A percentile compares a stretch with the other conserved stretches of the same genome.
These are phyloP conservation scores for Erythrolamprus reginae DNA, from an alignment of 2,113 vertebrate species.

Conservation along the genomic window DNA sequence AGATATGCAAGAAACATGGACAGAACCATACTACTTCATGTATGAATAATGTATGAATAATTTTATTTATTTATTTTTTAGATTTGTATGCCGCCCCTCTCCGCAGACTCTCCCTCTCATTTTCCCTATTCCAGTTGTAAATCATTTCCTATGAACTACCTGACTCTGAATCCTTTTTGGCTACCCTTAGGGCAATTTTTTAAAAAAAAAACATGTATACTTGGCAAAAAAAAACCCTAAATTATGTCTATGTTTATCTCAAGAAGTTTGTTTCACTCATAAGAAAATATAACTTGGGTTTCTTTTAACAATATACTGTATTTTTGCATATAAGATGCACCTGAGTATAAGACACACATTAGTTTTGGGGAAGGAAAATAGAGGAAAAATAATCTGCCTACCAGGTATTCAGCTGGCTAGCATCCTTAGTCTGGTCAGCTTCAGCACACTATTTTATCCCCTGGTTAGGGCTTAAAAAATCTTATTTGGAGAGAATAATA, in stretches of 20 bases:
- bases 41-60: no score
- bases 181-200: neutral
- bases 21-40: neutral
- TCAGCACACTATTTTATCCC: no score
- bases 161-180: neutral
- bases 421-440: no score
- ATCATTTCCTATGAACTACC: constrained; percentile 5
- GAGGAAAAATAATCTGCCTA: no score
- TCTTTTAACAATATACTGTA: neutral
- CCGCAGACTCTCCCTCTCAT: neutral
- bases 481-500: no score
- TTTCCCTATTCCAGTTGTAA: neutral
- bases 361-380: no score
- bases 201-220: neutral
- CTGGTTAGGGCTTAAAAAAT: no score
- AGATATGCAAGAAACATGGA: constrained; percentile 24
- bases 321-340: no score
- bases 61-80: no score
- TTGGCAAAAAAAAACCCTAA: neutral
- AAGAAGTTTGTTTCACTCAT: neutral
- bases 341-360: no score
- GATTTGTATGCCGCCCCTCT: no score
- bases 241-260: neutral
- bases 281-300: neutral
- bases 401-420: no score